These are phyloP conservation scores for Stenopsyche tienmushanensis DNA, from an alignment of 1,140 invertebrate genomes.

Conservation along the genomic window DNA sequence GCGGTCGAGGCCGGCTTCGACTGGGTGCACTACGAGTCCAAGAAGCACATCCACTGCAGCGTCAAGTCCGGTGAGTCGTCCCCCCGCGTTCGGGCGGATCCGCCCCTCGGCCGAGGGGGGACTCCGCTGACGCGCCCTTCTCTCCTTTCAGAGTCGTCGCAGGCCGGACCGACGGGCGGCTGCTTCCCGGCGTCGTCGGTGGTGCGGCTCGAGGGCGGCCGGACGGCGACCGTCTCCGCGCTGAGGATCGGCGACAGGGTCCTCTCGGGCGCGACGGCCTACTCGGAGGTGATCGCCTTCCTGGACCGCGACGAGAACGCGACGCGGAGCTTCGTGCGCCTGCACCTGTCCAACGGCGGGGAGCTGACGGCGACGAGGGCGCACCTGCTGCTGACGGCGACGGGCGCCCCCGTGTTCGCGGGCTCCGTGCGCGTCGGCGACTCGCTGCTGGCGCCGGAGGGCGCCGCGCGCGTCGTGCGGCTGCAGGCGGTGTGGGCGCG, in stretches of 20 bases:
- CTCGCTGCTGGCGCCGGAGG: conserved; percentile 55
- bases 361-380: conserved; percentile 79
- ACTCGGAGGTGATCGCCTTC: conserved; percentile 78
- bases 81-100: too few relatives aligned
- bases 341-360: conserved; percentile 70
- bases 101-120: too few relatives aligned
- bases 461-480: conserved; percentile 58
- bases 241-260: conserved; percentile 79
- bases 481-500: conserved; percentile 58
- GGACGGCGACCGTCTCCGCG: conserved; percentile 57
- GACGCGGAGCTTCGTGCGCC: conserved; percentile 67
- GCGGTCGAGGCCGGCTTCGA: conserved; percentile 97
- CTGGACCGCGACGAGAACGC: conserved; percentile 75
- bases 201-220: conserved; percentile 60
- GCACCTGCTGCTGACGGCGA: conserved; percentile 71
- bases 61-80: conserved; percentile 95
- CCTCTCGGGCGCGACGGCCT: conserved; percentile 73
- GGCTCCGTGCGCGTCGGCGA: conserved; percentile 50
- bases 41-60: conserved; percentile 94
- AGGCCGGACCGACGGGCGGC: conserved; percentile 63
- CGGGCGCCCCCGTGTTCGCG: conserved; percentile 52
- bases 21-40: conserved; percentile 96
- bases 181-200: conserved; percentile 72
- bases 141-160: conserved; percentile 83
- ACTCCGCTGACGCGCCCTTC: conserved; percentile 3